Conservation (phyloP, 2,113 vertebrate species). For the Rynchops niger region DNA sequence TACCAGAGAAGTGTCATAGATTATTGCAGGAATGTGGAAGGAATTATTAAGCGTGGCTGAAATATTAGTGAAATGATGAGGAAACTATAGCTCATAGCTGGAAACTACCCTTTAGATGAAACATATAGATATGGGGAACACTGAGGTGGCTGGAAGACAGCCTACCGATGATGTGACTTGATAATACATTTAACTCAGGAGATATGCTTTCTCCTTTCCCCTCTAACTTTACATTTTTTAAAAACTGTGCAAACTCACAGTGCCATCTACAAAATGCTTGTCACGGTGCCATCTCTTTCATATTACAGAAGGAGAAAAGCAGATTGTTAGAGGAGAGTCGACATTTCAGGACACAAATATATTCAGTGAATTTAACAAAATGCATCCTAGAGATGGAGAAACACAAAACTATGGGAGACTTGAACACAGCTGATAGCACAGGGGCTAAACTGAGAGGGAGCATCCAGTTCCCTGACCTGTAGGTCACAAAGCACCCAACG, state of each 20-base stretch:
- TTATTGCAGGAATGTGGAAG: not conserved
- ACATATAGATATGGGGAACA: not conserved
- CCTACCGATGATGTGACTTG: not conserved
- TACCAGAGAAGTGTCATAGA: conserved; percentile 19
- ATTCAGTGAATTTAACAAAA: not conserved
- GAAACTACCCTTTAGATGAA: conserved; percentile 13
- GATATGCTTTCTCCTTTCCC: not conserved
- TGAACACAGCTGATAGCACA: no score
- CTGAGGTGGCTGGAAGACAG: not conserved
- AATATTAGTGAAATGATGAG: not conserved
- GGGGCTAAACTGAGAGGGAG: not conserved
- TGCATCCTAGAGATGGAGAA: not conserved
- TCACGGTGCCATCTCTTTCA: fast-evolving
- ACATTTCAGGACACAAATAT: not conserved
- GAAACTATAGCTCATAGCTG: not conserved
- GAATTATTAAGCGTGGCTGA: not conserved
- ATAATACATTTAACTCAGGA: not conserved
- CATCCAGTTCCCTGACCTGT: not conserved
- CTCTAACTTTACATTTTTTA: not conserved
- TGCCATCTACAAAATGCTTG: not conserved
- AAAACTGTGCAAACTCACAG: not conserved
- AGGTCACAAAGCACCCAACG: not conserved
- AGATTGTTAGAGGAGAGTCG: fast-evolving
- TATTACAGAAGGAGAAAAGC: not conserved
- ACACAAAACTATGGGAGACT: fast-evolving